A percentile compares a stretch with the other conserved stretches of the same genome.
Conservation (phyloP, 2,888 invertebrate species). For the Drosophila cognata region DNA sequence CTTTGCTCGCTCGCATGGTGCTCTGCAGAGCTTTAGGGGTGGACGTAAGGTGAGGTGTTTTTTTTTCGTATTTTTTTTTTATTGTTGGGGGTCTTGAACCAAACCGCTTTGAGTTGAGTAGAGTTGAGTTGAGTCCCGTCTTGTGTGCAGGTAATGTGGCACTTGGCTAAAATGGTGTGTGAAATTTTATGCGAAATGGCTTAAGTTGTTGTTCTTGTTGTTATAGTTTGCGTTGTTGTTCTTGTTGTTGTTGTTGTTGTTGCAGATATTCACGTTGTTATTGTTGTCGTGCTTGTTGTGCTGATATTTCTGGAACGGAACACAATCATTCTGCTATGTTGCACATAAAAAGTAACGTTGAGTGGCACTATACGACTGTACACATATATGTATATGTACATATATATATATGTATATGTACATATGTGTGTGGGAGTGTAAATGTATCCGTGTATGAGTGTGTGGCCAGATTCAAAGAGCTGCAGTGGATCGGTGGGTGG, state of each 20-base stretch:
- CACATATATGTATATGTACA: not conserved
- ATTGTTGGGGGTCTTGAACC: slow-evolving; percentile 20
- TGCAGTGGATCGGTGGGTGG: slow-evolving; percentile 55
- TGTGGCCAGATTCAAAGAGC: slow-evolving; percentile 43
- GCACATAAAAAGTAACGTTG: slow-evolving; percentile 80
- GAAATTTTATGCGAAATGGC: slow-evolving; percentile 82
- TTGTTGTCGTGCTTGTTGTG: slow-evolving; percentile 70
- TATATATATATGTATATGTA: not conserved
- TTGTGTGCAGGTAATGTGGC: slow-evolving; percentile 82
- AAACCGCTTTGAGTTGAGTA: slow-evolving; percentile 45
- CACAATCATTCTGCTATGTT: slow-evolving; percentile 80
- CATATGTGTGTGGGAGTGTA: slow-evolving; percentile 13
- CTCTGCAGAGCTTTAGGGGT: slow-evolving; percentile 1
- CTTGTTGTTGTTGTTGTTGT: slow-evolving; percentile 36
- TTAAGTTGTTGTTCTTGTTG: slow-evolving; percentile 47
- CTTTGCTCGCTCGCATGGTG: slow-evolving; percentile 33
- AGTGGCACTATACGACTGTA: slow-evolving; percentile 64
- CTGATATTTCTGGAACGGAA: slow-evolving; percentile 81
- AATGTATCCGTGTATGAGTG: slow-evolving; percentile 25
- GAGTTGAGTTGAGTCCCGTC: slow-evolving; percentile 72
- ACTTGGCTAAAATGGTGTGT: slow-evolving; percentile 83
- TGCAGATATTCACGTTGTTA: slow-evolving; percentile 37
- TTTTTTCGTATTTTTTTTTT: not conserved
- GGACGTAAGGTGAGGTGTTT: not conserved
- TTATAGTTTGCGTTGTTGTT: slow-evolving; percentile 24